Base-by-base conservation (phyloP, 2,113 vertebrate genomes). In the Osmerus mordax region DNA sequence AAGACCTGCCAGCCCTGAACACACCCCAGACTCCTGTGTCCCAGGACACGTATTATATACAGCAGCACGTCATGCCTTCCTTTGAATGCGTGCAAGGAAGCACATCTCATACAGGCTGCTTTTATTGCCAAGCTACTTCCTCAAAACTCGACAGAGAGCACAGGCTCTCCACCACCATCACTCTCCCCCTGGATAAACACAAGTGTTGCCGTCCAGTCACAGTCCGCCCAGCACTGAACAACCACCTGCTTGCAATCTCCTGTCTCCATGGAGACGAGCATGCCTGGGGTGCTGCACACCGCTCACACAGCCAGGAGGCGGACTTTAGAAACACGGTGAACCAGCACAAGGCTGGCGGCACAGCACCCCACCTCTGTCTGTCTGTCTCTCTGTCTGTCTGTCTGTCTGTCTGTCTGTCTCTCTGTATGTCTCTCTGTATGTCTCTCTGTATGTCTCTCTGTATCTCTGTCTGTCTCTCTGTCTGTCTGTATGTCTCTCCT, bases 211-310 rank as follows among this genome's bases (percentile, higher is more conserved):
- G 18, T n/a, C 47, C 55, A 54, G 16, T 13, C 51, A 12, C 29
- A 19, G 32, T 36, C 32, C 32, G 1, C 7, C 32, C 32, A 36
- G 29, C 32, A 60, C 12, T 25, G 18, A 53, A 28, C 13, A n/a
- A 41, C n/a, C 73, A 80, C 70, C 73, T 80, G 78, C 73, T 64
- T 80, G 78, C 67, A 76, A 76, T 80, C 74, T 74, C 53, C 55
- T 58, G 54, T 19, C 56, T 53, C 56, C 28, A 41, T 32, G 36
- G 58, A 74, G 47, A 58, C 67, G 62, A 55, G 54, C 28, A 65
- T 32, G 66, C 76, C 76, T 36, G 32, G 32, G 4, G 7, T 4
- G 5, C 32, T 36, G 7, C 32, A 36, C 5, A 36, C 32, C 32
- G 5, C 1, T 36, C 25, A 0, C 25, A 41, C 56, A 21, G 69